phyloP scores from a whole-genome alignment of 1,140 invertebrate species.

The Chironomus tepperi region DNA sequence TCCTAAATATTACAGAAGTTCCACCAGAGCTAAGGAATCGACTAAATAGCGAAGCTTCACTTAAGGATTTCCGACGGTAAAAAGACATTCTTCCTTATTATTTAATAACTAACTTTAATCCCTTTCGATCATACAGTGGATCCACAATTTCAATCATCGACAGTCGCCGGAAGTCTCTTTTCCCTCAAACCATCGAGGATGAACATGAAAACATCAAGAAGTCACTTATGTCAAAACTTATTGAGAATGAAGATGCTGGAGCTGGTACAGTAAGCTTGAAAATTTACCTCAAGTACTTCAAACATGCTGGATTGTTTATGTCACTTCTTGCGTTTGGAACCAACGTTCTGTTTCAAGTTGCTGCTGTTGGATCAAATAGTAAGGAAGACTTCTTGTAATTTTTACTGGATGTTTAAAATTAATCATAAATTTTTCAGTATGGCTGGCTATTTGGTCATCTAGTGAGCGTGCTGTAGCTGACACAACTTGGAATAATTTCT shows the following conservation, averaged over 20 bases:
- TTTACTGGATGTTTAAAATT: no score
- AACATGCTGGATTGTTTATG: slow-evolving; percentile 63
- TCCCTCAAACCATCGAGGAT: neutral
- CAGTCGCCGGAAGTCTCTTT: neutral
- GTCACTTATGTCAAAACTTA: slow-evolving; percentile 58
- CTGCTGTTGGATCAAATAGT: slow-evolving; percentile 78
- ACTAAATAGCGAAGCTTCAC: neutral
- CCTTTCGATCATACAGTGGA: no score
- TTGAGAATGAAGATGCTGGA: slow-evolving; percentile 81
- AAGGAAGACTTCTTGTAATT: neutral
- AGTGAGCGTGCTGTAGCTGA: slow-evolving; percentile 49
- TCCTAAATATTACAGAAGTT: neutral
- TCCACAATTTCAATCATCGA: neutral
- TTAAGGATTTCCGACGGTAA: neutral
- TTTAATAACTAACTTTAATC: neutral
- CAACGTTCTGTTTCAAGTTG: slow-evolving; percentile 49
- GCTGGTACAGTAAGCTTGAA: slow-evolving; percentile 81
- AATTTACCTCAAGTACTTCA: slow-evolving; percentile 85
- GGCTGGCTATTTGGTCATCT: slow-evolving; percentile 82
- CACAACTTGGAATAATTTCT: slow-evolving; percentile 58
- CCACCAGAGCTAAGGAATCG: neutral
- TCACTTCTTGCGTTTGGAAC: neutral
- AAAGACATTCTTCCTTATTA: no score
- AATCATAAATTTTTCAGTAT: slow-evolving; percentile 45
- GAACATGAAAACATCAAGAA: neutral